phyloP scores from a whole-genome alignment of 2,888 invertebrate genomes.

The Diarsia brunnea region DNA sequence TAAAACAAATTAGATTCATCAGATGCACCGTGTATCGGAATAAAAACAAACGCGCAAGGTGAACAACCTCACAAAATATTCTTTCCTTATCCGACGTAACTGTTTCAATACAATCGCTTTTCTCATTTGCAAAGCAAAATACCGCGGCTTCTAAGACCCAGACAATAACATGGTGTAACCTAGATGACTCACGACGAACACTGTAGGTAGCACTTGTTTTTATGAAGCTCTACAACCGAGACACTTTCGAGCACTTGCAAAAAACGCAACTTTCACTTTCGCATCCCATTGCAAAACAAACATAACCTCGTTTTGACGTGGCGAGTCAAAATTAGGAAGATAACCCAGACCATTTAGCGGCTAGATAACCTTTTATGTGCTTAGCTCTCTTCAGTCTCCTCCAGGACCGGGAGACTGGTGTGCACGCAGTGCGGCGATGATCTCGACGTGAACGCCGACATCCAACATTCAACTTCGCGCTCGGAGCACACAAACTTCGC shows the following conservation, averaged over 20 bases:
- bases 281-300: conserved; percentile 86
- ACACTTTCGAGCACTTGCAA: conserved; percentile 83
- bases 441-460: conserved; percentile 90
- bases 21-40: conserved; percentile 34
- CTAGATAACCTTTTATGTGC: conserved; percentile 58
- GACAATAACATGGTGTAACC: conserved; percentile 68
- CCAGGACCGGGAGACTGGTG: conserved; percentile 90
- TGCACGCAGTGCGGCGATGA: conserved; percentile 87
- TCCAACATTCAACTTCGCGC: conserved; percentile 91
- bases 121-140: conserved; percentile 60
- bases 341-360: conserved; percentile 73
- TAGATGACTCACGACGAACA: conserved; percentile 67
- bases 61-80: conserved; percentile 61
- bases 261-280: conserved; percentile 85
- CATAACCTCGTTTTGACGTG: conserved; percentile 78
- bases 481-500: conserved; percentile 91
- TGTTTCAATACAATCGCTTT: conserved; percentile 56
- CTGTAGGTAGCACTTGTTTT: conserved; percentile 65
- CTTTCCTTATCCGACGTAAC: conserved; percentile 55
- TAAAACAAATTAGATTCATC: not conserved
- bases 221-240: conserved; percentile 65
- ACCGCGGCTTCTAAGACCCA: conserved; percentile 47
- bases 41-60: conserved; percentile 48
- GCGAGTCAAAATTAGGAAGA: conserved; percentile 72
- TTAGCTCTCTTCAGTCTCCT: conserved; percentile 91